Conservation (phyloP, 2,113 vertebrate species). For the Dascyllus trimaculatus region DNA sequence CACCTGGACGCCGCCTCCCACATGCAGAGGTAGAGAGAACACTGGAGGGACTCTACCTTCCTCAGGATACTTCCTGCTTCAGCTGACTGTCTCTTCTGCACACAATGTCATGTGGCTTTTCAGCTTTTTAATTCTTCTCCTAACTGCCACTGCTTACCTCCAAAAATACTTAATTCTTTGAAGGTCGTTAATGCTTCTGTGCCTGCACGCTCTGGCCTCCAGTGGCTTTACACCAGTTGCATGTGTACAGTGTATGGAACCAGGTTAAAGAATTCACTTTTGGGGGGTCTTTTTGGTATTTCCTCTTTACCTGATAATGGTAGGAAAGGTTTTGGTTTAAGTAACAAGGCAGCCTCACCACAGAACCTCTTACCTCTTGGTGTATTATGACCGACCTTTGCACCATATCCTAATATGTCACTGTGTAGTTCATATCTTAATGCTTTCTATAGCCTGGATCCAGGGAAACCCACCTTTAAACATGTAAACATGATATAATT, state of each 20-base stretch:
- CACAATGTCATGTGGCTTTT: slow-evolving; percentile 9
- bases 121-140: slow-evolving; percentile 16
- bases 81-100: slow-evolving; percentile 23
- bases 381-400: too few species aligned
- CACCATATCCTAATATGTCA: too few species aligned
- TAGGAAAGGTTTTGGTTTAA: neutral
- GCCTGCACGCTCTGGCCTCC: neutral
- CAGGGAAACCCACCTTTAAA: neutral
- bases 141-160: neutral
- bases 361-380: too few species aligned
- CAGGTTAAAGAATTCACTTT: neutral
- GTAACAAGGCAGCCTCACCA: too few species aligned
- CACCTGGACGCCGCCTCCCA: slow-evolving; percentile 93
- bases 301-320: neutral
- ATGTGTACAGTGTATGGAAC: neutral
- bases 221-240: too few species aligned
- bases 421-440: neutral
- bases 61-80: slow-evolving; percentile 42
- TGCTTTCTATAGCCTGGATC: slow-evolving; percentile 32
- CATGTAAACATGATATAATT: too few species aligned
- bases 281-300: neutral
- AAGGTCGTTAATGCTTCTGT: slow-evolving; percentile 12
- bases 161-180: neutral
- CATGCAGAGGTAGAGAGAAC: slow-evolving; percentile 91
- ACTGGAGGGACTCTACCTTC: slow-evolving; percentile 15